A percentile compares a stretch with the other conserved stretches of the same genome.
Evolutionary conservation across 1,140 invertebrate genomes (phyloP).

Genomic region (Sesamia nonagrioides): DNA sequence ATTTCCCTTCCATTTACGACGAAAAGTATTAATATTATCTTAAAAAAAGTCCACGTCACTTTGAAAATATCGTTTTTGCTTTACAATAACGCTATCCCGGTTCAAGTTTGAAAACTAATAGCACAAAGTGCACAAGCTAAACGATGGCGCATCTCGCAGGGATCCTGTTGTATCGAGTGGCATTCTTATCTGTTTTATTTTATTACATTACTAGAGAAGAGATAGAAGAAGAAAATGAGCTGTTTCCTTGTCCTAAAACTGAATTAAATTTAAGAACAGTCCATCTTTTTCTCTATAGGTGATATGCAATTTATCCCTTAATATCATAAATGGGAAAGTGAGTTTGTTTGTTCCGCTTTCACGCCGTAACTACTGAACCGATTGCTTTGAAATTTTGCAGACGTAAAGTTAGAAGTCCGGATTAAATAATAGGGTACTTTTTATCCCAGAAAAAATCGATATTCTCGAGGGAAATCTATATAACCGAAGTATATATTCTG

Average conservation of each 20-base stretch:
- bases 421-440: too few relatives aligned
- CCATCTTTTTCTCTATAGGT: too few relatives aligned
- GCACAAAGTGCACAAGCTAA: conserved; percentile 35
- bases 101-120: conserved; percentile 37
- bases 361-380: too few relatives aligned
- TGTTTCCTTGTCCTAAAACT: too few relatives aligned
- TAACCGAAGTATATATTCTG: too few relatives aligned
- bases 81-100: conserved; percentile 16
- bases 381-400: too few relatives aligned
- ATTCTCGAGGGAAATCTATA: too few relatives aligned
- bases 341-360: too few relatives aligned
- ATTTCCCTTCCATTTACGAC: not conserved
- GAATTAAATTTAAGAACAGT: not conserved
- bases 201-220: not conserved
- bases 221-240: not conserved
- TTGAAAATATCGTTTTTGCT: not conserved
- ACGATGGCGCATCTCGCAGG: conserved; percentile 11
- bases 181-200: conserved; percentile 8
- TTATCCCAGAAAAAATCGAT: too few relatives aligned
- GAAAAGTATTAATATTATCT: not conserved
- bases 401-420: too few relatives aligned
- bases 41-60: not conserved
- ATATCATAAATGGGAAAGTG: too few relatives aligned
- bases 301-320: too few relatives aligned
- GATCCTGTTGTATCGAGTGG: conserved; percentile 21